phyloP scores from a whole-genome alignment of 2,888 invertebrate genomes.

The Polyploca ridens region DNA sequence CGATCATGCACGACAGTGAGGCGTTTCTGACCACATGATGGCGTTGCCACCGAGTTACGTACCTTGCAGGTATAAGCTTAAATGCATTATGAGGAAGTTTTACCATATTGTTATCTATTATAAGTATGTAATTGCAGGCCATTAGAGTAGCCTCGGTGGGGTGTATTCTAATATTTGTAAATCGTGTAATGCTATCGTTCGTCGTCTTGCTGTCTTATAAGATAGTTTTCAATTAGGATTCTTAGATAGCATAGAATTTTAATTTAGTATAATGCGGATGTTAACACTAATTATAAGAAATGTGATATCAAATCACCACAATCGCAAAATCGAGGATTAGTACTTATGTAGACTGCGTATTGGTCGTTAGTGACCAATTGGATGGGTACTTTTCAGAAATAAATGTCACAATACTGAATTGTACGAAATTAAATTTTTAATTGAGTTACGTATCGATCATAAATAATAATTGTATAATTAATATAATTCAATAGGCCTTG shows the following conservation, averaged over 20 bases:
- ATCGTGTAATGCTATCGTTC: neutral
- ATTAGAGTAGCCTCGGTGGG: neutral
- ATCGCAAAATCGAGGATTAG: too few relatives aligned
- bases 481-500: neutral
- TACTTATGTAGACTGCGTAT: too few relatives aligned
- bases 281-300: too few relatives aligned
- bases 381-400: too few relatives aligned
- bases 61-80: slow-evolving; percentile 20
- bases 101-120: neutral
- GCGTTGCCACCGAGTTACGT: slow-evolving; percentile 44
- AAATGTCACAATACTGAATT: too few relatives aligned
- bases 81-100: slow-evolving; percentile 37
- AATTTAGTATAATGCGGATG: too few relatives aligned
- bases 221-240: too few relatives aligned
- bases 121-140: neutral
- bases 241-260: too few relatives aligned
- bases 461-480: neutral
- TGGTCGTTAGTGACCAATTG: too few relatives aligned
- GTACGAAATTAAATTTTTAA: too few relatives aligned
- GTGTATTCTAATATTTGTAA: neutral
- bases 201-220: neutral
- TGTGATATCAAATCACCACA: too few relatives aligned
- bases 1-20: slow-evolving; percentile 59
- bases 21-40: slow-evolving; percentile 43
- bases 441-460: too few relatives aligned